Evolutionary conservation across 1,140 invertebrate species (phyloP), one percentile per base, ranked within the genome.

Genomic region (Rhyzopertha dominica): DNA sequence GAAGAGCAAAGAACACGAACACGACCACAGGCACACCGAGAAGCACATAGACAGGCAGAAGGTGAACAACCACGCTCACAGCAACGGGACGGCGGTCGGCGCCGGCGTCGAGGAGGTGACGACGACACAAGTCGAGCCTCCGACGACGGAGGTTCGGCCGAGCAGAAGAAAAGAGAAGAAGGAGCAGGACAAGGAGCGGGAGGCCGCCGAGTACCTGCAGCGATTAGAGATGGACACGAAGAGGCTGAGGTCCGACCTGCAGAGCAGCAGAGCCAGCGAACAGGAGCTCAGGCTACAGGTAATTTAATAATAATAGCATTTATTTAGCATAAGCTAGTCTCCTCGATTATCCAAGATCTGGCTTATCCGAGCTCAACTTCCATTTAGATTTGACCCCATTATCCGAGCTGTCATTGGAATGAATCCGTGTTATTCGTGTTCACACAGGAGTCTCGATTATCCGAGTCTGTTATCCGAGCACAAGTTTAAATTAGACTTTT

Each of bases 221-320:
- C 77, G 75, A 54, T 67, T 82, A 8, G 79, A 82, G 59, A 67
- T 75, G 36, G 89, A 94, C 59, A 71, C 90, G 10, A 91, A 90
- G 67, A 77, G 84, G 60, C 72, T 91, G 55, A 86, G 87, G 61
- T 70, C 76, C 45, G 90, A 94, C 64, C 75, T 93, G 42, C 81
- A 82, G 53, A 73, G 75, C 22, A 82, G 79, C 65, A 77, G 85
- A 63, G 84, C 87, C 64, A 74, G 77, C 53, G 90, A 95, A 68
- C 84, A 87, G 65, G 90, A 95, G 48, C 71, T 94, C 45, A 73
- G 85, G 55, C 79, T 82, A 62, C 90, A 93, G 71, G 77, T 93
- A 40, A 81, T 74, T 63, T 72, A 23, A 12, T 18, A 18, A 32
- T n/a, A n/a, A n/a, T n/a, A n/a, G n/a, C n/a, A 22, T 28, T 13